These are phyloP conservation scores for Zophobas morio DNA, from an alignment of 1,140 invertebrate species.

Conservation along the genomic window DNA sequence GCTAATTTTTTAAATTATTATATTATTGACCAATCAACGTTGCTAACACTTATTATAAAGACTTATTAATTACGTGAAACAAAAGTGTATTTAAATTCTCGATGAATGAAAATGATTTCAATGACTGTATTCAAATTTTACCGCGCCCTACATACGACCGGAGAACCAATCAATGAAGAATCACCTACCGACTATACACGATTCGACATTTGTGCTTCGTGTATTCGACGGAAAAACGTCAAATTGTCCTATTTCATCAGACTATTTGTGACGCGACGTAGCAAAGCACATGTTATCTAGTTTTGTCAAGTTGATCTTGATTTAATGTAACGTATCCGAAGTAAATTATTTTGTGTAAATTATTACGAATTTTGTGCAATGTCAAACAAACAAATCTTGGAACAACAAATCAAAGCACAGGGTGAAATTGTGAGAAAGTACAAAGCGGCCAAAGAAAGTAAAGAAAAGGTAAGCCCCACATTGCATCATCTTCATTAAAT, in stretches of 20 bases:
- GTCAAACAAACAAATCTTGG: conserved; percentile 68
- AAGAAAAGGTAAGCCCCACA: conserved; percentile 74
- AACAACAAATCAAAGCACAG: conserved; percentile 83
- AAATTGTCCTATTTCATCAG: conserved; percentile 5
- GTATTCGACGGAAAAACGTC: background rate
- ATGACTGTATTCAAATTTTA: background rate
- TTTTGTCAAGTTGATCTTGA: background rate
- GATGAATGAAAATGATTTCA: too few relatives aligned
- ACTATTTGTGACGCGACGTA: conserved; percentile 8
- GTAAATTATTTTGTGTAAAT: conserved; percentile 14
- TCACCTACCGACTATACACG: too few relatives aligned
- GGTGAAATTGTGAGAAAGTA: conserved; percentile 86
- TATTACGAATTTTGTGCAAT: conserved; percentile 49
- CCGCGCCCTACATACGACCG: background rate
- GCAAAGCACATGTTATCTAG: conserved; percentile 3
- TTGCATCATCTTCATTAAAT: conserved; percentile 48
- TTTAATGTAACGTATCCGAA: background rate
- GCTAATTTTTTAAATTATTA: too few relatives aligned
- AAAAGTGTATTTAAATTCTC: too few relatives aligned
- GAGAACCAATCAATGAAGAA: background rate
- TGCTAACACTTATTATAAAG: too few relatives aligned
- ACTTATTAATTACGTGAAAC: too few relatives aligned
- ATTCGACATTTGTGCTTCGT: too few relatives aligned
- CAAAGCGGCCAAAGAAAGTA: conserved; percentile 84
- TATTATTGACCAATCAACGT: too few relatives aligned